Evolutionary conservation across 1,140 invertebrate genomes (phyloP).

Genomic region (Drosophila virilis): DNA sequence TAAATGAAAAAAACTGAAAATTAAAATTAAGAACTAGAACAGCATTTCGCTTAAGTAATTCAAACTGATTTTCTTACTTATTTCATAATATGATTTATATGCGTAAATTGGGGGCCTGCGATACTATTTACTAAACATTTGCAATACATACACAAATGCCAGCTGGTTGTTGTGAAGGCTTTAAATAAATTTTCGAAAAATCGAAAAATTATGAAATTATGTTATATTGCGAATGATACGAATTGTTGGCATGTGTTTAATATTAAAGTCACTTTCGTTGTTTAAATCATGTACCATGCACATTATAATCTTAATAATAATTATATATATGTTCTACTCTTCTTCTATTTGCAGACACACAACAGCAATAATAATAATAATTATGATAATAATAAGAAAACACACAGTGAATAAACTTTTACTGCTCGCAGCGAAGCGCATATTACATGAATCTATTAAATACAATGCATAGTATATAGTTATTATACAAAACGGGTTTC

Average conservation of each 20-base stretch:
- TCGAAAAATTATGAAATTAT: not conserved
- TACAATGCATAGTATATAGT: not conserved
- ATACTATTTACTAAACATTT: conserved; percentile 3
- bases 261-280: conserved; percentile 41
- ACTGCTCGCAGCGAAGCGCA: conserved; percentile 9
- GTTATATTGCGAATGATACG: not conserved
- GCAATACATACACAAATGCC: not conserved
- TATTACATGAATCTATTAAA: not conserved
- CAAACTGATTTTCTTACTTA: not conserved
- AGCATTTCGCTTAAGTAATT: not conserved
- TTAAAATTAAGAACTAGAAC: not conserved
- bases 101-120: not conserved
- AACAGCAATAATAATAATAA: conserved; percentile 17
- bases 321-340: not conserved
- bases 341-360: conserved; percentile 56
- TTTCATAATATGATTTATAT: conserved; percentile 1
- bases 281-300: conserved; percentile 22
- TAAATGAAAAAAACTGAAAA: not conserved
- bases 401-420: conserved; percentile 41
- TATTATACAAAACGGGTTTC: not conserved
- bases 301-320: conserved; percentile 29
- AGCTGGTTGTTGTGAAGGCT: conserved; percentile 6
- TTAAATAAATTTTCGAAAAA: conserved; percentile 18
- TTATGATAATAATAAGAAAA: not conserved
- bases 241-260: conserved; percentile 30